These are phyloP conservation scores for Pseudocheirus occidentalis DNA, from an alignment of 2,797 vertebrate species.

Conservation along the genomic window DNA sequence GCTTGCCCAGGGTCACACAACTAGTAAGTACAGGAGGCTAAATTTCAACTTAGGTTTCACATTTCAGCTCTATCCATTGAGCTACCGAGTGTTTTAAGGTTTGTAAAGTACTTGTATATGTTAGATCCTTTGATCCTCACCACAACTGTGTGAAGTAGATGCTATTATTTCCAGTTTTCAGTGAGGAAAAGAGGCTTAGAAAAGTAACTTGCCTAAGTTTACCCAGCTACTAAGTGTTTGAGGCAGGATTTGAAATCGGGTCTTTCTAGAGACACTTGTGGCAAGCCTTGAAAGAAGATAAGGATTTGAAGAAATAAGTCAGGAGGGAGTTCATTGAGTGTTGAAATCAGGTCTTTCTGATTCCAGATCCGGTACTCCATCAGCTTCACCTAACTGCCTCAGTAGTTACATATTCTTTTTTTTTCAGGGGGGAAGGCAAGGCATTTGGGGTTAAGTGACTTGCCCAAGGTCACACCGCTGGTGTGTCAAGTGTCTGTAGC, in stretches of 20 bases:
- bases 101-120: slow-evolving; percentile 6
- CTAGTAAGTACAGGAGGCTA: background rate
- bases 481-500: too few species aligned
- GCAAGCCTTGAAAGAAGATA: too few species aligned
- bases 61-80: background rate
- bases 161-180: slow-evolving; percentile 3
- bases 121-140: background rate
- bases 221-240: background rate
- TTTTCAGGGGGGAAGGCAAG: too few species aligned
- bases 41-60: background rate
- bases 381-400: background rate
- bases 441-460: too few species aligned
- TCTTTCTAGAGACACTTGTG: background rate
- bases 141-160: background rate
- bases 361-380: background rate
- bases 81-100: background rate
- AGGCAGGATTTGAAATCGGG: background rate
- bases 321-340: too few species aligned
- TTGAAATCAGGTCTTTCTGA: background rate
- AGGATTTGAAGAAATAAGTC: too few species aligned
- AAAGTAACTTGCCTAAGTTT: background rate
- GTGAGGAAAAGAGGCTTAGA: slow-evolving; percentile 8
- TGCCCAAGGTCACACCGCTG: too few species aligned
- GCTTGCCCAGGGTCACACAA: background rate
- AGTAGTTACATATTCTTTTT: background rate